Evolutionary conservation across 2,113 vertebrate genomes (phyloP).

Genomic region (Colinus virginianus): DNA sequence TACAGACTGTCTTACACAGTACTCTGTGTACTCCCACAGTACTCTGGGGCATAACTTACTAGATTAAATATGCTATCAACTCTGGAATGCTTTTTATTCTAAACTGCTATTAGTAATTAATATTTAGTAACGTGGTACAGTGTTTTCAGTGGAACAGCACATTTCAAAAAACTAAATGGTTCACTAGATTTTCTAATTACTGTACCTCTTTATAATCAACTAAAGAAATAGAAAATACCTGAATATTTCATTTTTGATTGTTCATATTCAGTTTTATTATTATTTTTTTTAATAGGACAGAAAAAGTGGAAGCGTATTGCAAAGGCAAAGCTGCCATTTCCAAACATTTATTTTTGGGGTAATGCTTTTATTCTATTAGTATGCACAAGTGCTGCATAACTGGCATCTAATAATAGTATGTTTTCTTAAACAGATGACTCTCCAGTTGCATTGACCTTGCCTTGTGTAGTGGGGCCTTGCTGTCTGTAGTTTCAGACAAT

Average conservation of each 20-base stretch:
- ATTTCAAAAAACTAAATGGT: neutral
- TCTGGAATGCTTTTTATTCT: neutral
- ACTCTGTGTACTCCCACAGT: no score
- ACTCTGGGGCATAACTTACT: neutral
- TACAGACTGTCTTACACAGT: neutral
- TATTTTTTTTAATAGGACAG: neutral
- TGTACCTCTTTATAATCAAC: neutral
- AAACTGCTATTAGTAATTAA: neutral
- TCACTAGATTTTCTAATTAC: neutral
- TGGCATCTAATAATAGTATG: conserved; percentile 73
- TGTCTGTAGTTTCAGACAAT: conserved; percentile 68
- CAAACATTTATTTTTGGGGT: conserved; percentile 57
- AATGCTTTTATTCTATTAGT: conserved; percentile 53
- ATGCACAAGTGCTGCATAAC: conserved; percentile 73
- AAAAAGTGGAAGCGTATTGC: neutral
- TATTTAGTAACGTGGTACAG: neutral
- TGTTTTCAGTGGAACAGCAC: neutral
- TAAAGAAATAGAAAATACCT: neutral
- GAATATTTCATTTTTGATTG: neutral
- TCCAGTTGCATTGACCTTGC: conserved; percentile 69
- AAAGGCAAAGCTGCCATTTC: neutral
- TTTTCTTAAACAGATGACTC: conserved; percentile 72
- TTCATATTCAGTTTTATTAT: neutral
- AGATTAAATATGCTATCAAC: neutral
- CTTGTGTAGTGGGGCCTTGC: conserved; percentile 52